Evolutionary conservation across 2,113 vertebrate species (phyloP), one percentile per base, ranked within the genome.

Genomic region (Rhinopomastus cyanomelas): DNA sequence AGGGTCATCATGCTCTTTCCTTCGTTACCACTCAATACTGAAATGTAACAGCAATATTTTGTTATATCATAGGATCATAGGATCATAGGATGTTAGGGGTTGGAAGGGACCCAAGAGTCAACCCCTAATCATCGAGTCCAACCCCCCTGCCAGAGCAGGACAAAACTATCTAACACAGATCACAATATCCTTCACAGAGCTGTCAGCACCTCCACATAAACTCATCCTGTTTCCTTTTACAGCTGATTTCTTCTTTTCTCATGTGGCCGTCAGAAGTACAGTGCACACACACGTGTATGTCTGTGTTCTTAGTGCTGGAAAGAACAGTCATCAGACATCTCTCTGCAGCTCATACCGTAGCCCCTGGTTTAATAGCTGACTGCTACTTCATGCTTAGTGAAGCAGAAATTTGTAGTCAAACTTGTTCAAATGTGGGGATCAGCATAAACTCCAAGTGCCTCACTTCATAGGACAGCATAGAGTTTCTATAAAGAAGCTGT

Each of bases 401-500:
- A 87, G 81, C 75, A 88, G 78, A 94, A 93, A 90, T 65, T 22
- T 87, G 42, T 12, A 66, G 55, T 51, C 51, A 92, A 69, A 92
- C 71, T 81, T 66, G 57, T 62, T 39, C 55, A 84, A 68, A 93
- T 9, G 1, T 15, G 36, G 12, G 51, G 39, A 93, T 90, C 51
- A 87, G 71, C 39, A 85, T 55, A 87, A 88, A 46, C 37, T 72
- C 34, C 32, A 30, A 53, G 27, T 0, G 1, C 32, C 46, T 84
- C 81, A 74, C 53, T 60, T 78, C 44, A 57, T 5, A 68, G 12
- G 57, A 49, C 44, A 86, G 19, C 49, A 23, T 0, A 3, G 20
- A 61, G 81, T 73, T 81, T n/a, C 46, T 39, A 3, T 13, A 32
- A 77, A 65, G 26, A 26, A 27, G 16, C 26, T 3, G 2, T 26